phyloP scores from a whole-genome alignment of 1,140 invertebrate genomes.

The Musca domestica region DNA sequence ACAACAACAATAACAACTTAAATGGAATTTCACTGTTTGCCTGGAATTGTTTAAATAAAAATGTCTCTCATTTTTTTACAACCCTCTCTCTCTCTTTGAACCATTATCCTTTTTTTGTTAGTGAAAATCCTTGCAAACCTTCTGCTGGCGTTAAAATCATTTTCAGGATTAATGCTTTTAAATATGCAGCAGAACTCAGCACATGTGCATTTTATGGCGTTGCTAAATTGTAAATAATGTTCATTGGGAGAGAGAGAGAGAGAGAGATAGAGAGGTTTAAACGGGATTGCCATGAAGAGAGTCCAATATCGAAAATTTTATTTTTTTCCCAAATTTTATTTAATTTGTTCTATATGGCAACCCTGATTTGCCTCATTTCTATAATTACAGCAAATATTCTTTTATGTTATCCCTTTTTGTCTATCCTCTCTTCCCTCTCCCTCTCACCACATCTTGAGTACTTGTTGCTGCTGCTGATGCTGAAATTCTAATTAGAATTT shows the following conservation, averaged over 20 bases:
- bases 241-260: not conserved
- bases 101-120: not conserved
- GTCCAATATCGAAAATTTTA: too few species aligned
- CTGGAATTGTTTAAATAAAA: not conserved
- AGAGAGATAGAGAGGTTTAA: too few species aligned
- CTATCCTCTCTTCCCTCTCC: too few species aligned
- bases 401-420: too few species aligned
- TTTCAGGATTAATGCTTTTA: not conserved
- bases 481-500: constrained; percentile 12
- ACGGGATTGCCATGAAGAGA: too few species aligned
- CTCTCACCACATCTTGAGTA: not conserved
- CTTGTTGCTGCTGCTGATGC: constrained; percentile 1
- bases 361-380: too few species aligned
- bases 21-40: constrained; percentile 2
- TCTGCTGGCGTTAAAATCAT: not conserved
- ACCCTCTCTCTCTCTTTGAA: too few species aligned
- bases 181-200: constrained; percentile 10
- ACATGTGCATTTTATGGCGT: constrained; percentile 3
- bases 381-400: too few species aligned
- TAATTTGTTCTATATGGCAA: too few species aligned
- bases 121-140: not conserved
- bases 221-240: constrained; percentile 4
- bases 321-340: too few species aligned
- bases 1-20: constrained; percentile 6
- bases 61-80: too few species aligned